Evolutionary conservation across 2,888 invertebrate genomes (phyloP), one percentile per base, ranked within the genome.

Genomic region (Archaeoteleia sp.): DNA sequence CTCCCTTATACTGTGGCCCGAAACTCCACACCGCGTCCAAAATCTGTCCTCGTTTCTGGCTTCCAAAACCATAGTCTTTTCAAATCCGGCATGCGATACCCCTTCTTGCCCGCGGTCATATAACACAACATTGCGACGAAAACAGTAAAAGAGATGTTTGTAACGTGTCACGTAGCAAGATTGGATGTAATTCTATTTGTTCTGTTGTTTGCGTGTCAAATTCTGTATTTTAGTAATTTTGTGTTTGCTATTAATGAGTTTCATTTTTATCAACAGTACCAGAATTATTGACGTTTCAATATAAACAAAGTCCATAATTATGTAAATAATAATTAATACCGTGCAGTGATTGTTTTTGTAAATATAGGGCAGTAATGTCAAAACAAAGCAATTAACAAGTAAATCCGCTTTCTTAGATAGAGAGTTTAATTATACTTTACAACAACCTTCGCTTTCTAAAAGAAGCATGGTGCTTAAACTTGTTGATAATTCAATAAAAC

Each of bases 51-150:
- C 51, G 15, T 48, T 48, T 37, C 9, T 5, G 9, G 12, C 17
- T 15, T 39, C 39, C 37, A 20, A 40, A 51, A 51, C 30, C 51
- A 39, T 39, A 14, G 32, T 5, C 51, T 40, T 39, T 51, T 51
- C 30, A 51, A 51, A 48, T 37, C 46, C 6, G 15, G 23, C 34
- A 20, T 6, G 8, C 1, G 27, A 27, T 27, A n/a, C 20, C 20
- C 12, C 9, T 40, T 23, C 5, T 40, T 1, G 10, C 12, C 12
- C 23, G 20, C 7, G 23, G 13, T 40, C 13, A 23, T 40, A 10
- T 40, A 10, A 25, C 25, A 40, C 13, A 10, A 25, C 40, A 25
- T 10, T 12, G 6, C 40, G 17, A 7, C n/a, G 25, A 10, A 20
- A 40, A 40, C 6, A 17, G 14, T 2, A 27, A 27, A 27, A 27